Evolutionary conservation across 2,797 vertebrate species (phyloP), one percentile per base, ranked within the genome.

Genomic region (Aulostomus chinensis): DNA sequence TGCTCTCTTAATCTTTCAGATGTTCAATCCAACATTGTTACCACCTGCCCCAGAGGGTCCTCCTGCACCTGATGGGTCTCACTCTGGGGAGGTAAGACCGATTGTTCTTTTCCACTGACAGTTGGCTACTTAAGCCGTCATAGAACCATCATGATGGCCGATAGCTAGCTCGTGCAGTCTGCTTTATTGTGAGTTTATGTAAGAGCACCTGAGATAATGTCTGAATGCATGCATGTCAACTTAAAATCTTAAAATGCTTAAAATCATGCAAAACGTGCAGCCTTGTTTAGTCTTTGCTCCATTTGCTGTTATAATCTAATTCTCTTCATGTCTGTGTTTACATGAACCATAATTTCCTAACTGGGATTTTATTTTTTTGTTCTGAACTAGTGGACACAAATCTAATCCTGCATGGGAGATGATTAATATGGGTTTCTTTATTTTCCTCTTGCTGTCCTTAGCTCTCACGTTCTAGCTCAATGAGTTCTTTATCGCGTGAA

Each of bases 401-500:
- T 83, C 76, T 74, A 80, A 63, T 81, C 78, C 43, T 86, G 91
- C 92, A 91, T 92, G 93, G 74, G 82, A 69, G 41, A 33, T 70
- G 18, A 85, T 81, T 89, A 92, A 84, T 75, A 58, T 81, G 88
- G 87, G 84, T 80, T 81, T 89, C 86, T 91, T 84, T 91, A 36
- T 70, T 80, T 63, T 58, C 78, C 55, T 58, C 64, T 59, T 88
- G 89, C 91, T 92, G 88, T 94, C 90, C 92, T 87, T 90, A 97
- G 97, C 96, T 96, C 76, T 98, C 95, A 72, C 94, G 95, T 90
- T 98, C 95, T 95, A 97, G 96, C 89, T 97, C 96, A 90, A 93
- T 95, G 96, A 98, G 96, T 90, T 97, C 95, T 88, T 94, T 98
- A 90, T 98, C 97, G 77, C 92, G 93, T 40, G 96, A 97, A 95